Evolutionary conservation across 2,113 vertebrate species (phyloP).

Genomic region (Rana temporaria): DNA sequence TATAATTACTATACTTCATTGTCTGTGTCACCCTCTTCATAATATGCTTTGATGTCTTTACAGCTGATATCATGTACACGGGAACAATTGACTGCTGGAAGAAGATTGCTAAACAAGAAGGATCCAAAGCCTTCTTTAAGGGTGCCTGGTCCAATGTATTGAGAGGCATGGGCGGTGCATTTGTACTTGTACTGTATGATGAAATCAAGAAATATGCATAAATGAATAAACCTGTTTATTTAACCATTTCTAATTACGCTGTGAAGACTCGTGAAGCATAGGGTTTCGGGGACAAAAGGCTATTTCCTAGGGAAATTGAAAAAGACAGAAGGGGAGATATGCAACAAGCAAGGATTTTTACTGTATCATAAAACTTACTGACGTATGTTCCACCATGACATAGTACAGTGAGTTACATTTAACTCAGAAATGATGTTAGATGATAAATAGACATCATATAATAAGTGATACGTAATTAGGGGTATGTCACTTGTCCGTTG

Average conservation of each 20-base stretch:
- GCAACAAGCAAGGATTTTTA: slow-evolving; percentile 55
- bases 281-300: slow-evolving; percentile 75
- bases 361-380: background rate
- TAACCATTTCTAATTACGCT: slow-evolving; percentile 70
- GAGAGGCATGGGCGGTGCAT: slow-evolving; percentile 97
- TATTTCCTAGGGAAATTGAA: slow-evolving; percentile 76
- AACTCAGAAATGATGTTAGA: slow-evolving; percentile 50
- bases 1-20: too few relatives aligned
- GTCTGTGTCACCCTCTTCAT: background rate
- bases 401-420: slow-evolving; percentile 46
- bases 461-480: too few relatives aligned
- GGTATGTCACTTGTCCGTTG: slow-evolving; percentile 18
- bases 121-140: slow-evolving; percentile 93
- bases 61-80: slow-evolving; percentile 98
- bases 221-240: slow-evolving; percentile 68
- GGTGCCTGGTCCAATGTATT: slow-evolving; percentile 98
- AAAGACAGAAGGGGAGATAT: slow-evolving; percentile 59
- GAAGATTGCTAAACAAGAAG: slow-evolving; percentile 96
- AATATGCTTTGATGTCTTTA: slow-evolving; percentile 58
- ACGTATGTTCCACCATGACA: slow-evolving; percentile 37
- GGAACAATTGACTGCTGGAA: slow-evolving; percentile 98
- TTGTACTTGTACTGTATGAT: slow-evolving; percentile 96
- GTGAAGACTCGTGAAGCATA: slow-evolving; percentile 66
- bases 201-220: slow-evolving; percentile 95
- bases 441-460: too few relatives aligned